phyloP scores from a whole-genome alignment of 2,888 invertebrate species.

The Rotaria macrura region DNA sequence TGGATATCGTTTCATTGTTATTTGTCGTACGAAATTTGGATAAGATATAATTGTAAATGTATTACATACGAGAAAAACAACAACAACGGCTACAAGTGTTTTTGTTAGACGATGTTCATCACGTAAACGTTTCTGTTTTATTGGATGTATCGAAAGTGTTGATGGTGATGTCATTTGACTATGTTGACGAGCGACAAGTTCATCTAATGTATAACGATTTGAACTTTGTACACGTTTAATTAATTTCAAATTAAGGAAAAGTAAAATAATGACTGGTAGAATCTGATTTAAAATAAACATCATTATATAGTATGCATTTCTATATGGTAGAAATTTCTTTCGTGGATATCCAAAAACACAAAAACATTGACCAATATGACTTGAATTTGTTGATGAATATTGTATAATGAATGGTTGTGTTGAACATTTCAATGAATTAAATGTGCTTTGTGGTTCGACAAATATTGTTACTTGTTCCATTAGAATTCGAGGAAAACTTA shows the following conservation, averaged over 20 bases:
- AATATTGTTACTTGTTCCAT: background rate
- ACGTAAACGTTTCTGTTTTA: slow-evolving; percentile 14
- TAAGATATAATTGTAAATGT: slow-evolving; percentile 29
- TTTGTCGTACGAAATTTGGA: background rate
- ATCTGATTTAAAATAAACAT: slow-evolving; percentile 31
- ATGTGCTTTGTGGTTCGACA: background rate
- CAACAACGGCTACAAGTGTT: slow-evolving; percentile 29
- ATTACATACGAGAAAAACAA: slow-evolving; percentile 24
- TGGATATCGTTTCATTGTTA: slow-evolving; percentile 19
- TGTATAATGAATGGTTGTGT: background rate
- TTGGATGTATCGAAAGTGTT: background rate
- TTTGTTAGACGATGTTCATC: slow-evolving; percentile 29
- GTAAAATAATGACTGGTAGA: slow-evolving; percentile 25
- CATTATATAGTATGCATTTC: slow-evolving; percentile 12
- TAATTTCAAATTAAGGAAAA: slow-evolving; percentile 29
- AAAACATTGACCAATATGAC: slow-evolving; percentile 13
- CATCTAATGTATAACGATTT: slow-evolving; percentile 18
- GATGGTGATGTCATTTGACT: background rate
- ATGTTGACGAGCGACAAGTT: background rate
- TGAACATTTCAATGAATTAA: background rate
- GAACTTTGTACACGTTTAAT: slow-evolving; percentile 25
- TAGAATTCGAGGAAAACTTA: slow-evolving; percentile 41
- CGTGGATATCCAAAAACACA: background rate
- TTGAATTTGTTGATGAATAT: background rate
- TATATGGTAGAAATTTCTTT: background rate